Conservation (phyloP, 2,797 vertebrate species). For the Martes flavigula region DNA sequence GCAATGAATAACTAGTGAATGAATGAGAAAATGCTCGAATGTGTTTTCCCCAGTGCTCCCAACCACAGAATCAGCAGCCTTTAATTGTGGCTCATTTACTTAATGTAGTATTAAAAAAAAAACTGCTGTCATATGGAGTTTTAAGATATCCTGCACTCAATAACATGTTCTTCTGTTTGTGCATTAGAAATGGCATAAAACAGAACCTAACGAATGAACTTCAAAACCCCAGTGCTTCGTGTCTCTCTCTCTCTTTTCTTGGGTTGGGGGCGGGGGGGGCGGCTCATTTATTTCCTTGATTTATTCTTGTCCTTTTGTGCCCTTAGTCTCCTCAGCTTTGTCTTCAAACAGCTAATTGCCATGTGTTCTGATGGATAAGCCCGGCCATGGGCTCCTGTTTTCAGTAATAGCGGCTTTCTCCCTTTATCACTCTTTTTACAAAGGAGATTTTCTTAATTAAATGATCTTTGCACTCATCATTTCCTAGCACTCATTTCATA, state of each 20-base stretch:
- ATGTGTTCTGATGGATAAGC: slow-evolving; percentile 70
- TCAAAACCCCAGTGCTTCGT: slow-evolving; percentile 51
- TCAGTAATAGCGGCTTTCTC: slow-evolving; percentile 42
- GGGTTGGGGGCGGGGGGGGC: neutral
- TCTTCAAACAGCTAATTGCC: slow-evolving; percentile 75
- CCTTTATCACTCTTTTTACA: slow-evolving; percentile 58
- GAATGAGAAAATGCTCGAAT: neutral
- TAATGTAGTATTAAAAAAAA: neutral
- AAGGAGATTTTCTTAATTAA: slow-evolving; percentile 80
- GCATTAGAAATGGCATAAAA: slow-evolving; percentile 57
- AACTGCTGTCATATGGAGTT: neutral
- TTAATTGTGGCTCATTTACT: neutral
- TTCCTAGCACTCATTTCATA: slow-evolving; percentile 61
- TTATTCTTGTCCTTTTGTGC: slow-evolving; percentile 63
- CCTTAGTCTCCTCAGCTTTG: neutral
- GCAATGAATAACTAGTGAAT: neutral
- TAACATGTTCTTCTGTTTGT: neutral
- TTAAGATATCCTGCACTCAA: slow-evolving; percentile 30
- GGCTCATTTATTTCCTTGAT: slow-evolving; percentile 68
- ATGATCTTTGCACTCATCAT: slow-evolving; percentile 69
- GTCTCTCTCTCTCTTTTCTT: neutral
- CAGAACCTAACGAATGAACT: slow-evolving; percentile 64
- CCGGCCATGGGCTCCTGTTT: slow-evolving; percentile 44
- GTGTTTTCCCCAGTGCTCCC: neutral
- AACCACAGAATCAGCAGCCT: neutral